Base-by-base conservation (phyloP, 1,140 invertebrate species). In the Globodera rostochiensis region DNA sequence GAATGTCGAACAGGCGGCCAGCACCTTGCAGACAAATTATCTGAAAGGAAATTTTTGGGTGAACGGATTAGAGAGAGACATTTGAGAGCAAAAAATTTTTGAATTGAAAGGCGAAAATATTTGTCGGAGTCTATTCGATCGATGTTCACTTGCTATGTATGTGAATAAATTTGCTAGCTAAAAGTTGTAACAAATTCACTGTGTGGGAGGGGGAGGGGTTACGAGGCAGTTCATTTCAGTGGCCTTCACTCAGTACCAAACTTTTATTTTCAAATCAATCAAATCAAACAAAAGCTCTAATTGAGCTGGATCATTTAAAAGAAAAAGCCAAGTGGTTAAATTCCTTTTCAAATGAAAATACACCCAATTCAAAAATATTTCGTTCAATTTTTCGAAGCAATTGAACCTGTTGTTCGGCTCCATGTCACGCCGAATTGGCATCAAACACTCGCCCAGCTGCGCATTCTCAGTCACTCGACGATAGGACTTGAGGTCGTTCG, bases 361-460 rank as follows among this genome's bases (percentile, higher is more conserved):
- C n/a, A n/a, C n/a, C n/a, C n/a, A n/a, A 71, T 13, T 79, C 60
- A 69, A 73, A 77, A 73, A 45, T 47, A 8, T 45, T 3, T 3
- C 19, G 8, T 75, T 57, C 15, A 15, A 64, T n/a, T 8, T 46
- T n/a, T 77, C 36, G 96, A 96, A 98, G n/a, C 98, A 96, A 83
- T 96, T 91, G 11, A 98, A 92, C 91, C 98, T 96, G 0, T 97
- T 97, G 90, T 99, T 98, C 88, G 98, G 94, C 91, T 99, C 98
- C 96, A 99, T 99, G 89, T 99, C 98, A 60, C 99, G 91, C 67
- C 98, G 93, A 84, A 99, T 98, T 1, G 98, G 98, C 9, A 99
- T 96, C 1, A 99, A 92, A 70, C 95, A 92, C 91, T 98, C 97
- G 80, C 93, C 93, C 88, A 96, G 94, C 19, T 93, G 93, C 4